Conservation (phyloP, 2,888 invertebrate species). For the Myopa tessellatipennis region DNA sequence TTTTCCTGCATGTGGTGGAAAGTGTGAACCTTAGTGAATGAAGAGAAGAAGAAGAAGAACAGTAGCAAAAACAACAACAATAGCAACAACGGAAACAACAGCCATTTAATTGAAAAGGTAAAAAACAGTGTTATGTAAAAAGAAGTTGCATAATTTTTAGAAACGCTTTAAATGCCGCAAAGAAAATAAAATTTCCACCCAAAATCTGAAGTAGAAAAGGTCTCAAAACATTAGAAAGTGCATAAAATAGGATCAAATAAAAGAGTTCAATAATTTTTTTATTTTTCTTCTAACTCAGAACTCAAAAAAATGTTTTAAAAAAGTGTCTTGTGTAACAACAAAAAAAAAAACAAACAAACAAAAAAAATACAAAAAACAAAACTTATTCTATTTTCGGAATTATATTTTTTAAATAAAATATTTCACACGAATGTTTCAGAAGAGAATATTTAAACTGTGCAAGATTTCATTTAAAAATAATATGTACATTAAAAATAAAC, state of each 20-base stretch:
- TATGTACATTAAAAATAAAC: too few species aligned
- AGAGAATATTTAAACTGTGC: neutral
- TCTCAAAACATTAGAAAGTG: too few species aligned
- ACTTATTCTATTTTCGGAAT: neutral
- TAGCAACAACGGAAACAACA: neutral
- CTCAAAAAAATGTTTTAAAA: too few species aligned
- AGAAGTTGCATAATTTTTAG: constrained; percentile 14
- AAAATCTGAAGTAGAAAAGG: too few species aligned
- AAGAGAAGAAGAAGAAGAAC: neutral
- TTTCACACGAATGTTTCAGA: neutral
- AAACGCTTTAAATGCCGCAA: neutral
- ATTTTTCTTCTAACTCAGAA: too few species aligned
- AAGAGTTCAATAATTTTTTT: too few species aligned
- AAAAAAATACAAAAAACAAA: neutral
- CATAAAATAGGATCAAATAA: too few species aligned
- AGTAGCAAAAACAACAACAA: neutral
- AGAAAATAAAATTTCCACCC: too few species aligned
- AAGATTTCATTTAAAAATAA: neutral
- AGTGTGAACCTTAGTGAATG: neutral
- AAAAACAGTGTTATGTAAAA: constrained; percentile 8
- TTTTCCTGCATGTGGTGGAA: too few species aligned
- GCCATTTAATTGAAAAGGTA: constrained; percentile 1
- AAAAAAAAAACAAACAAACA: neutral
- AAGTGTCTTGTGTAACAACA: neutral
- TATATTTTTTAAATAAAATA: neutral